Evolutionary conservation across 2,113 vertebrate genomes (phyloP).

Genomic region (Silurus meridionalis): DNA sequence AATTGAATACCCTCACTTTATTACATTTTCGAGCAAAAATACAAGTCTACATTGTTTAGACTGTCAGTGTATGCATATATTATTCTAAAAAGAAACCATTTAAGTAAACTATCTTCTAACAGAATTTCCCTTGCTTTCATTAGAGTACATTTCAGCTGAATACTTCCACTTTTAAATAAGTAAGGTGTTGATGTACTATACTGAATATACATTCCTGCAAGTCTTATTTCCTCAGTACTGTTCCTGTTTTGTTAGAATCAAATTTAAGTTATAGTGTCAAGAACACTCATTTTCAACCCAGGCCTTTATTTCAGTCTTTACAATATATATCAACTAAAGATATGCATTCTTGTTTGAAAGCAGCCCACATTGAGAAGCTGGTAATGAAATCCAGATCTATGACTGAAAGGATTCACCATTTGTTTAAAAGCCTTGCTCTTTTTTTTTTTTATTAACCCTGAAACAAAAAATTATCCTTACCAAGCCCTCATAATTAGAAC

Average conservation of each 20-base stretch:
- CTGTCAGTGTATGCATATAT: neutral
- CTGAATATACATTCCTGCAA: neutral
- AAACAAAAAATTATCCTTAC: conserved; percentile 9
- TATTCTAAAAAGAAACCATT: neutral
- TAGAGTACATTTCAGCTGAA: neutral
- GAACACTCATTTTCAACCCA: neutral
- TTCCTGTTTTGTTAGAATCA: neutral
- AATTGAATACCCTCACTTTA: too few species aligned
- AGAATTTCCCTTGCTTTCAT: neutral
- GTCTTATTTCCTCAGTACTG: neutral
- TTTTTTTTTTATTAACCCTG: conserved; percentile 49
- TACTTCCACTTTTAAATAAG: neutral
- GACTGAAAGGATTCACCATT: conserved; percentile 2
- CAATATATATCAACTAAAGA: neutral
- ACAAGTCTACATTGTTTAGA: too few species aligned
- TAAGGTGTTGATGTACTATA: neutral
- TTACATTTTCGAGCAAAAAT: too few species aligned
- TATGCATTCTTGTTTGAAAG: neutral
- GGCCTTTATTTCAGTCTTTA: neutral
- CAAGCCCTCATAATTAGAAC: conserved; percentile 39
- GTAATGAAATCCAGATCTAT: conserved; percentile 41
- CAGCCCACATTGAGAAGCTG: neutral
- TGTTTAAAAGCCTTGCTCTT: conserved; percentile 24
- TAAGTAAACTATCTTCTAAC: neutral
- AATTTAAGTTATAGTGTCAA: neutral